Base-by-base conservation (phyloP, 2,113 vertebrate species). In the Pardalotus punctatus region DNA sequence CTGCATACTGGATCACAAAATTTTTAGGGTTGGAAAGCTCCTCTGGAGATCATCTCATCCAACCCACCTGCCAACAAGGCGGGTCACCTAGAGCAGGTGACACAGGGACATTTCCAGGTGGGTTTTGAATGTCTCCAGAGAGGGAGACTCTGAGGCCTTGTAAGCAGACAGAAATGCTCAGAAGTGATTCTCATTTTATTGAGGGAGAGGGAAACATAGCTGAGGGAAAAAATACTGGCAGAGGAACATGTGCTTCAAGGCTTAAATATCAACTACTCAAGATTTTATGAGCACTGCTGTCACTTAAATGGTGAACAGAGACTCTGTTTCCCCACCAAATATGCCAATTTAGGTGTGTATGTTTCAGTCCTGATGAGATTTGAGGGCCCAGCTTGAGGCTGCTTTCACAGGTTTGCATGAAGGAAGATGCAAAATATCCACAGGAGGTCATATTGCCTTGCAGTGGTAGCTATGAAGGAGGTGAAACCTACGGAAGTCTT, bases 1-100 rank as follows among this genome's bases (percentile, higher is more conserved):
- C 60, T 64, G 7, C 5, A 0, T 66, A 17, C 7, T 48, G 71
- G 54, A 42, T 77, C 35, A 62, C 25, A 69, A 8, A 31, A 19
- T 42, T 62, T 11, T 40, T 61, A 35, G 42, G 42, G 48, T 36
- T 77, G 40, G 47, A 83, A 69, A n/a, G 47, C 8, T 19, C 17
- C 29, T 60, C 24, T 61, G 40, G 54, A 61, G 40, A 40, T 35
- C 21, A 20, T 7, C 17, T 33, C 18, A 9, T 62, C 62, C 35
- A 48, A 48, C 0, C 2, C 29, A 0, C 12, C 56, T 62, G 62
- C 40, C 3, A 20, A 62, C 3, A 20, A 62, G 62, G 1, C 42
- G 35, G 18, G 35, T 42, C 40, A 42, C 31, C 47, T 42, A 3
- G 25, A 83, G 18, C 40, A 48, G 29, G 47, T 60, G 25, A 40